Evolutionary conservation across 1,140 invertebrate species (phyloP).

Genomic region (Amyelois transitella): DNA sequence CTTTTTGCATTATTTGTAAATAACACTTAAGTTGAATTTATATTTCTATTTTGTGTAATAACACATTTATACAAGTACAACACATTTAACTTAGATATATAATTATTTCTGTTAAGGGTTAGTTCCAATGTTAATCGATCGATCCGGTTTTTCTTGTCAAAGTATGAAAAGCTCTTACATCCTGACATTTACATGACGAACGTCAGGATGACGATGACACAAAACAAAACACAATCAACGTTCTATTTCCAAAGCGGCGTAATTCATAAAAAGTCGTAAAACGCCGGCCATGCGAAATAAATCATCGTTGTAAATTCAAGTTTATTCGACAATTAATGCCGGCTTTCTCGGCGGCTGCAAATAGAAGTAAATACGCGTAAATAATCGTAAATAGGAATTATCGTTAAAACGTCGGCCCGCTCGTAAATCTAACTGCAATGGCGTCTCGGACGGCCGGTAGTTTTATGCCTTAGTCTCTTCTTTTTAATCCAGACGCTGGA

Average conservation of each 20-base stretch:
- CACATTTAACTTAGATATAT: too few relatives aligned
- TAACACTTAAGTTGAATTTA: too few relatives aligned
- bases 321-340: constrained; percentile 74
- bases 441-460: constrained; percentile 12
- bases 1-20: too few relatives aligned
- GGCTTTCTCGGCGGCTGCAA: constrained; percentile 63
- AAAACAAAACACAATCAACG: not conserved
- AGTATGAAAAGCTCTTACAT: too few relatives aligned
- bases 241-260: constrained; percentile 26
- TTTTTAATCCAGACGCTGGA: not conserved
- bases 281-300: constrained; percentile 32
- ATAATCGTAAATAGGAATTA: constrained; percentile 70
- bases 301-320: constrained; percentile 69
- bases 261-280: constrained; percentile 44
- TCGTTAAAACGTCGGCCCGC: constrained; percentile 68
- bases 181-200: not conserved
- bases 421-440: constrained; percentile 59
- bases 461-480: not conserved
- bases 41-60: too few relatives aligned
- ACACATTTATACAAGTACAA: too few relatives aligned
- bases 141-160: too few relatives aligned
- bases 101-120: too few relatives aligned
- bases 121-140: too few relatives aligned
- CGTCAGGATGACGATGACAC: not conserved
- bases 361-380: constrained; percentile 67